Evolutionary conservation across 2,113 vertebrate species (phyloP).

Genomic region (Pseudois nayaur): DNA sequence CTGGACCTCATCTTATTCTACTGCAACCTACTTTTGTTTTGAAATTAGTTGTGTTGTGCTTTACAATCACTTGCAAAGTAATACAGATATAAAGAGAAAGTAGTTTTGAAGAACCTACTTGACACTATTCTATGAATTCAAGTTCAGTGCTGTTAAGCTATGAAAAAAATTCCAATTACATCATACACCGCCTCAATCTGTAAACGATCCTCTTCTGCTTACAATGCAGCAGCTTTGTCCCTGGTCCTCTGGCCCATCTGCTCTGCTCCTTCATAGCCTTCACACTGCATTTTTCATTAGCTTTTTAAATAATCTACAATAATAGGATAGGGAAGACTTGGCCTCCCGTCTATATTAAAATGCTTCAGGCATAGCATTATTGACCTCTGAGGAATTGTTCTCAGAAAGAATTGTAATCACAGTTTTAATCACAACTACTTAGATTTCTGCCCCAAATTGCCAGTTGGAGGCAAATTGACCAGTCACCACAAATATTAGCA

Average conservation of each 20-base stretch:
- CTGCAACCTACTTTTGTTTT: background rate
- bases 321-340: background rate
- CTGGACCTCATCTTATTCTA: background rate
- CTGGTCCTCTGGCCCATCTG: background rate
- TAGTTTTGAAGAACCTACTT: background rate
- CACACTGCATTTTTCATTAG: slow-evolving; percentile 41
- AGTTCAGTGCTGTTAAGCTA: background rate
- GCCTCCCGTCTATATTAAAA: background rate
- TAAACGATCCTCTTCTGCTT: background rate
- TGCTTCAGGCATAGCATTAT: slow-evolving; percentile 5
- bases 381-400: slow-evolving; percentile 23
- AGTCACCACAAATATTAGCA: slow-evolving; percentile 59
- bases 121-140: background rate
- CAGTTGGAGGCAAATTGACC: slow-evolving; percentile 25
- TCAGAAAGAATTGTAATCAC: slow-evolving; percentile 3
- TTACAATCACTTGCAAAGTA: background rate
- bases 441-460: slow-evolving; percentile 15
- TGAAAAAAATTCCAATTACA: background rate
- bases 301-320: slow-evolving; percentile 24
- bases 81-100: background rate
- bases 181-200: background rate
- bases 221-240: background rate
- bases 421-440: background rate
- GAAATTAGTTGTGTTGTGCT: background rate
- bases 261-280: background rate